These are phyloP conservation scores for Mastomys natalensis DNA, from an alignment of 2,113 vertebrate species.

Conservation along the genomic window DNA sequence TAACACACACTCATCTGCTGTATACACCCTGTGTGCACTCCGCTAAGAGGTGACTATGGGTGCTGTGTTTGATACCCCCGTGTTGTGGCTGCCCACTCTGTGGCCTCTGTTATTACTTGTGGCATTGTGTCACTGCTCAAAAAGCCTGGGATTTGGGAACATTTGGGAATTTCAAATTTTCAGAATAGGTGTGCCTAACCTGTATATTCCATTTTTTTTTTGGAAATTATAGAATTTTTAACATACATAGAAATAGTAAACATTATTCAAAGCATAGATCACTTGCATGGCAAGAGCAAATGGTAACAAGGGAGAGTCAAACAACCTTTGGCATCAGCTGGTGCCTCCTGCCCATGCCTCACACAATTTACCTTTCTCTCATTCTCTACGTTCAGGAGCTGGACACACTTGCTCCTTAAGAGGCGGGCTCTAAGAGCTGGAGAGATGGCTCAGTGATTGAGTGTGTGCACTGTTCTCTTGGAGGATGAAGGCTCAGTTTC, in stretches of 20 bases:
- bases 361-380: not conserved
- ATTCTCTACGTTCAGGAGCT: not conserved
- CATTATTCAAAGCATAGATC: not conserved
- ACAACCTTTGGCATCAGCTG: not conserved
- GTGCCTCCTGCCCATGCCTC: not conserved
- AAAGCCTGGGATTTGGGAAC: not conserved
- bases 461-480: not conserved
- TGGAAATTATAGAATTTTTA: not conserved
- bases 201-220: conserved; percentile 3
- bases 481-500: not conserved
- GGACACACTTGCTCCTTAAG: not conserved
- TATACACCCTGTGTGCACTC: not conserved
- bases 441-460: not conserved
- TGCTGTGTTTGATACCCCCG: not conserved
- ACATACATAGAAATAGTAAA: not conserved
- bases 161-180: not conserved
- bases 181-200: not conserved
- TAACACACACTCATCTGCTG: not conserved
- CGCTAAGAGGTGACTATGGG: not conserved
- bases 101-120: not conserved
- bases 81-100: not conserved
- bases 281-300: not conserved
- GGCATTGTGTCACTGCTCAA: not conserved
- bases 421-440: not conserved
- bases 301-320: not conserved